Base-by-base conservation (phyloP, 2,113 vertebrate species). In the Takifugu flavidus region DNA sequence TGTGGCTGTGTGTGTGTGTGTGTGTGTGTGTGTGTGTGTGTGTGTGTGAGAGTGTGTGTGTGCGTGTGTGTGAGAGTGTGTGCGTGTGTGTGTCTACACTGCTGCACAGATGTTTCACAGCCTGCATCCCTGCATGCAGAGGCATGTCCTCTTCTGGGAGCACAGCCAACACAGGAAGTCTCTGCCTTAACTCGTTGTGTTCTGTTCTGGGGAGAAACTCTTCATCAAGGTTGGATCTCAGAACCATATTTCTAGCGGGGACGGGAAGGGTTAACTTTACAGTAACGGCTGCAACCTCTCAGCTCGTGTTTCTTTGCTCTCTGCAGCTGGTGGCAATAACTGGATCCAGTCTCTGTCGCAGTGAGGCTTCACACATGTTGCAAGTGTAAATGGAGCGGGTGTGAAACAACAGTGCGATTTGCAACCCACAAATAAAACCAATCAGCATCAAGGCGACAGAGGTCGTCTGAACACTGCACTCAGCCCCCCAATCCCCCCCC, bases 91-190 rank as follows among this genome's bases (percentile, higher is more conserved):
- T 88, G 80, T 70, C 80, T 89, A 52, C 45, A 71, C 72, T 78
- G 49, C 77, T 64, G 73, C 86, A 91, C 92, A 96, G 93, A 93
- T 95, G 93, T 93, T 94, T 94, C 78, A 80, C 55, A 91, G 91
- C 93, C 91, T 93, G 87, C 77, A 93, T 84, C 86, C 92, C 90
- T 88, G 82, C 85, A 72, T 91, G 92, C 91, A 88, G 89, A 89
- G 89, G 89, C 93, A 89, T 91, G 91, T 87, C 90, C 89, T 88
- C 62, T 80, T 88, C 91, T 89, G 92, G 93, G 93, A 94, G 82
- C 55, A 59, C 77, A 83, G 93, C 94, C 93, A 95, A 89, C 74
- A 65, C 82, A 79, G 82, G 76, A 88, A 90, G 88, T 91, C 70
- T 89, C 63, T 70, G 45, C 27, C 66, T 94, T 95, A 95, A 94